Evolutionary conservation across 2,888 invertebrate species (phyloP).

Genomic region (Leucania comma): DNA sequence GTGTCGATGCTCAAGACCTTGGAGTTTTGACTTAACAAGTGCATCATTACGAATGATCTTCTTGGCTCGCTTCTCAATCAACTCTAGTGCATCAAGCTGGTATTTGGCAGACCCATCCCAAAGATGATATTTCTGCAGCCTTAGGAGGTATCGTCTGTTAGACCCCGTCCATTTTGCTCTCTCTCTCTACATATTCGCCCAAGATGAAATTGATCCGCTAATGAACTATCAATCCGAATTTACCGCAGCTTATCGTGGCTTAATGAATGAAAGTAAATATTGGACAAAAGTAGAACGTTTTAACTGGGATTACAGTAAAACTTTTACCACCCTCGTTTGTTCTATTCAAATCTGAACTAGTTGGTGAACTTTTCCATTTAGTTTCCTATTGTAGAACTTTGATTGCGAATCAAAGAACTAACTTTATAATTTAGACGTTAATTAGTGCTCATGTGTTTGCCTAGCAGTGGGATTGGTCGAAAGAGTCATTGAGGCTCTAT

Average conservation of each 20-base stretch:
- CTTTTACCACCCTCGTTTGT: conserved; percentile 23
- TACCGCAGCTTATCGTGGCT: background rate
- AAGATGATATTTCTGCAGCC: too few species aligned
- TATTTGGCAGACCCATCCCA: too few species aligned
- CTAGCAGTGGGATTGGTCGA: too few species aligned
- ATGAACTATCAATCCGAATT: background rate
- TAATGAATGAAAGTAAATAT: background rate
- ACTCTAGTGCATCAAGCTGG: too few species aligned
- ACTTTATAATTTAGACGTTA: background rate
- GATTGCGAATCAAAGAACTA: background rate
- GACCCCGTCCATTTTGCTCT: too few species aligned
- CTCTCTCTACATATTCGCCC: too few species aligned
- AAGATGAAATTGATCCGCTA: background rate
- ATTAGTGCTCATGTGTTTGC: conserved; percentile 1
- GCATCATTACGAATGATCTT: too few species aligned
- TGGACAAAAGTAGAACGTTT: background rate
- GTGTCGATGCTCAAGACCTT: too few species aligned
- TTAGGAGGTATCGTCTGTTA: too few species aligned
- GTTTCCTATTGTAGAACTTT: conserved; percentile 32
- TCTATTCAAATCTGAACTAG: conserved; percentile 24
- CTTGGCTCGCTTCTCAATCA: too few species aligned
- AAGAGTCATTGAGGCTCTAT: too few species aligned
- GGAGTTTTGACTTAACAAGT: too few species aligned
- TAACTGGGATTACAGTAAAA: conserved; percentile 7
- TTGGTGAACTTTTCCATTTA: conserved; percentile 23